Evolutionary conservation across 2,888 invertebrate genomes (phyloP), one percentile per base, ranked within the genome.

Genomic region (Clitarchus hookeri): DNA sequence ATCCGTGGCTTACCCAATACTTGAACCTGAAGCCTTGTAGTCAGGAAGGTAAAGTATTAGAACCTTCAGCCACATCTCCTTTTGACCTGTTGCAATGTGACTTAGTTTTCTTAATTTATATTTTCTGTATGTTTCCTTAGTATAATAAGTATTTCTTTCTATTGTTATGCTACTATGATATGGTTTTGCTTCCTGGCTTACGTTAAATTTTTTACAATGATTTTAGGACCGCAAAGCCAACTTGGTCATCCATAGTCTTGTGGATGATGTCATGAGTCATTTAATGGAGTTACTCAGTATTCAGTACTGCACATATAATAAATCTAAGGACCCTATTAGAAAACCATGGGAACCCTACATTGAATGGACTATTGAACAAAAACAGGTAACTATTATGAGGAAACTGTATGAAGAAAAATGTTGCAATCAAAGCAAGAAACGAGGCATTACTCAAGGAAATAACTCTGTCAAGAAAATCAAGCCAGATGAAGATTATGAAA

Each of bases 201-300:
- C 36, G 4, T 23, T n/a, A 82, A 82, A 44, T 82, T 82, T 44
- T 44, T 27, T 16, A 80, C 80, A 80, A 23, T 80, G 80, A 80
- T 44, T 27, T 19, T 27, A 97, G 97, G 98, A 98, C 90, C 96
- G 96, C 90, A 97, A 97, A 92, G 97, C 98, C 44, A 96, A 98
- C 91, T 91, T 99, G 87, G 93, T 96, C 84, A 97, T 99, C 88
- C 96, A 97, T 90, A 94, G 96, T 25, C 98, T 97, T 91, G 97
- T 98, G 0, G 98, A 99, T 91, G 95, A 95, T 86, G 94, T 98
- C 84, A 92, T 98, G 89, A 92, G 93, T 87, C 94, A 94, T 90
- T 93, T 98, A 0, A 95, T 96, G 93, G 94, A 95, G 90, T 93
- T 94, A 87, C 92, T 98, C 77, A 94, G 94, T 19, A 90, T 98